Base-by-base conservation (phyloP, 2,888 invertebrate genomes). In the Ophioninae sp. region DNA sequence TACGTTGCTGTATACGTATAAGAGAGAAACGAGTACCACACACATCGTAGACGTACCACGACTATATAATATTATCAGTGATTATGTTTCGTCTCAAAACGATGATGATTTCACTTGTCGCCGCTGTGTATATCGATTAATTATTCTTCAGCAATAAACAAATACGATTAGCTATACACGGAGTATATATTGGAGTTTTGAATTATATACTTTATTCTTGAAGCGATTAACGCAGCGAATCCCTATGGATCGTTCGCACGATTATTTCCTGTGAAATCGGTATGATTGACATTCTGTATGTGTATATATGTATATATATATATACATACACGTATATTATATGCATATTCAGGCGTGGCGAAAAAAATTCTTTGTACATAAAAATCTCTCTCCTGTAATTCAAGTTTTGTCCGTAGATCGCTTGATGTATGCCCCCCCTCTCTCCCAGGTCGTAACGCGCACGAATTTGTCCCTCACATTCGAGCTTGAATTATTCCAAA, bases 61-160 rank as follows among this genome's bases (percentile, higher is more conserved):
- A 88, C 87, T 88, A 89, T 87, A 87, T 61, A 73, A 74, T 74
- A 65, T 58, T 67, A 68, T 61, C 39, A 44, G 41, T 76, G 20
- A 41, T 76, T 51, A 58, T 82, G 51, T 72, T 81, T 41, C 51
- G 87, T 87, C 88, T 88, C 88, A 87, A 9, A 22, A 56, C n/a
- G 30, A 71, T 56, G 56, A 85, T 88, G 86, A 89, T 89, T 89
- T 87, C 86, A 86, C 87, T 87, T 88, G 79, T 88, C 88, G 88
- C 87, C 92, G 51, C 51, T 51, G 51, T 51, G 90, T 92, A 91
- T 90, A 89, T 89, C 88, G 86, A 90, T 89, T 89, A 88, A 91
- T 88, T 91, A 90, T 90, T 92, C 69, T 91, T 88, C 90, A 91
- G 91, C 91, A 92, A 93, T 92, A 92, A 92, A 92, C 85, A 90